Base-by-base conservation (phyloP, 2,113 vertebrate genomes). In the Pogona vitticeps region DNA sequence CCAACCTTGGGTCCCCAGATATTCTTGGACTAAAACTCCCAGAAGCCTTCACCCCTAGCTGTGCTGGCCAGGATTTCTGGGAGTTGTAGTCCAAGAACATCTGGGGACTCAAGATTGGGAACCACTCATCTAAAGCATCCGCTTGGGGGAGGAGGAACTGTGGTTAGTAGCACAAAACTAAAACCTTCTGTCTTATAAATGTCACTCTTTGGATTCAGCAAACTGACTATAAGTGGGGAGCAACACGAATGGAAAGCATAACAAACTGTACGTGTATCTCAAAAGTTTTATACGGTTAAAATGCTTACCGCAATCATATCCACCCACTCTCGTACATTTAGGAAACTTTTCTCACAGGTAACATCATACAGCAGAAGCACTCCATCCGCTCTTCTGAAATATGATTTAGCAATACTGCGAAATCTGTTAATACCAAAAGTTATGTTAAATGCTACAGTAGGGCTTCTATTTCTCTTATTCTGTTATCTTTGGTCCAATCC, bases 401-500 rank as follows among this genome's bases (percentile, higher is more conserved):
- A 99, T 0, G 98, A 99, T 92, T 99, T 99, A 23, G 99, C 98
- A 88, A 99, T 99, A 91, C 98, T 99, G 88, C 98, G 96, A 93
- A 99, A 99, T 92, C 98, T 99, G 94, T 83, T 70, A 5, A 12
- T 5, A 52, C 33, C 82, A 80, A 68, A 70, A 82, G 1, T 76
- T 10, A 61, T 85, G 9, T 31, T 40, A 82, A 86, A 85, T 70
- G 6, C 2, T 10, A 86, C 13, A 75, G 58, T 86, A 71, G 46
- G n/a, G 56, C 33, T 42, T 59, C 82, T 75, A 31, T 31, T 28
- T 6, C 3, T 15, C 52, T 61, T 59, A 73, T 40, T 73, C 40
- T 6, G 20, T 17, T 56, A n/a, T 36, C 40, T 56, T 46, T 21
- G 20, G 6, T 75, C 33, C 31, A 17, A 61, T 28, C 26, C 59